A percentile compares a stretch with the other conserved stretches of the same genome.
Conservation (phyloP, 2,888 invertebrate genomes). For the Pteria penguin region DNA sequence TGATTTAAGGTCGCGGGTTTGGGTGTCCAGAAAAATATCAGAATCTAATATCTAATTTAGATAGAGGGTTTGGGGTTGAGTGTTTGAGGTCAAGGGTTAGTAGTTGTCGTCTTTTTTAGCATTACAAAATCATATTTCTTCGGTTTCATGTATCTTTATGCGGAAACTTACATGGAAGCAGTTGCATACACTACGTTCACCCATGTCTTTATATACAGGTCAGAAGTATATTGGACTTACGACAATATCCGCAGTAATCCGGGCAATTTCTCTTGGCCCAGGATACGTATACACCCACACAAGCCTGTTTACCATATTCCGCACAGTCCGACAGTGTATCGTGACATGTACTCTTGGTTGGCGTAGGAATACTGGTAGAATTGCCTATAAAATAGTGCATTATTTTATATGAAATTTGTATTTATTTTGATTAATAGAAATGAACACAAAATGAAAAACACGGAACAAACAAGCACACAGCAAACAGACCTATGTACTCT, state of each 20-base stretch:
- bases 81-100: too few relatives aligned
- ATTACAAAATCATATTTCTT: conserved; percentile 11
- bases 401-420: too few relatives aligned
- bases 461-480: too few relatives aligned
- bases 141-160: neutral
- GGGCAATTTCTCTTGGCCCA: conserved; percentile 48
- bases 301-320: conserved; percentile 32
- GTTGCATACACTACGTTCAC: neutral
- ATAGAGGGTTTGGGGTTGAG: too few relatives aligned
- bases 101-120: too few relatives aligned
- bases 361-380: neutral
- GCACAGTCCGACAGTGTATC: conserved; percentile 34
- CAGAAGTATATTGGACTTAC: neutral
- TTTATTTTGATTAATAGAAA: too few relatives aligned
- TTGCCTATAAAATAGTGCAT: too few relatives aligned
- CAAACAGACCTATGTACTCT: too few relatives aligned
- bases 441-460: too few relatives aligned
- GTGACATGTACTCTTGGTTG: neutral
- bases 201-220: neutral
- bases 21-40: too few relatives aligned
- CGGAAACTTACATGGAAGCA: neutral
- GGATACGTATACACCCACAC: conserved; percentile 10
- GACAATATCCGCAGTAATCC: conserved; percentile 43
- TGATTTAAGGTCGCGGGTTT: too few relatives aligned
- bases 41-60: too few relatives aligned